Conservation (phyloP, 2,797 vertebrate genomes). For the Melanogrammus aeglefinus region DNA sequence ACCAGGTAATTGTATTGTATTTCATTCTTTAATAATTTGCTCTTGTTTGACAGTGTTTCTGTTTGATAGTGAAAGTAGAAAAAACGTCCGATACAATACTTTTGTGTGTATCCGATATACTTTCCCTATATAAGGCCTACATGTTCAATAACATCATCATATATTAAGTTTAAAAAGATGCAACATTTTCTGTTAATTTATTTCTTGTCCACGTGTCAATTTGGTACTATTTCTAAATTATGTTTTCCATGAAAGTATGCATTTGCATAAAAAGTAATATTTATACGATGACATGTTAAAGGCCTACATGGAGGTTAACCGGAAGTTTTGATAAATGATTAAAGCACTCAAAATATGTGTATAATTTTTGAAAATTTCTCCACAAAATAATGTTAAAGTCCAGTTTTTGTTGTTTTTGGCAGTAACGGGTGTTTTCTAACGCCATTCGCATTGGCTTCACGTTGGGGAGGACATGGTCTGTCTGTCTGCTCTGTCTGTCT, state of each 20-base stretch:
- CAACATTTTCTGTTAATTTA: no score
- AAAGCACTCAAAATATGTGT: no score
- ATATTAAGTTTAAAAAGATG: neutral
- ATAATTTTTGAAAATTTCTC: no score
- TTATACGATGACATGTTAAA: neutral
- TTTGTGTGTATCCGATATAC: neutral
- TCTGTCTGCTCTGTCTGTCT: no score
- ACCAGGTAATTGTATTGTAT: slow-evolving; percentile 71
- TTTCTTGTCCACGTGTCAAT: neutral
- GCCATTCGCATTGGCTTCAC: no score
- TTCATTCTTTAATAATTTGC: neutral
- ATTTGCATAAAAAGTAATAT: neutral
- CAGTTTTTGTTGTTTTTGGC: no score
- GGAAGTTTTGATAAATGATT: no score
- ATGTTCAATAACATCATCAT: neutral
- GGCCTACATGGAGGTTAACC: no score
- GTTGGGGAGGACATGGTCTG: no score
- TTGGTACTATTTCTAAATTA: neutral
- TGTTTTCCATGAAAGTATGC: neutral
- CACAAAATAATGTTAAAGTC: no score
- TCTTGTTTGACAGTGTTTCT: neutral
- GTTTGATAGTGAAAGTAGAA: neutral
- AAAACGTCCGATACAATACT: neutral
- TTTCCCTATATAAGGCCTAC: neutral
- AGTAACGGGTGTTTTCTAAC: no score